Percentiles rank a stretch among this genome's conserved stretches.
These are phyloP conservation scores for Leptodactylus fuscus DNA, from an alignment of 2,113 vertebrate genomes.

Conservation along the genomic window DNA sequence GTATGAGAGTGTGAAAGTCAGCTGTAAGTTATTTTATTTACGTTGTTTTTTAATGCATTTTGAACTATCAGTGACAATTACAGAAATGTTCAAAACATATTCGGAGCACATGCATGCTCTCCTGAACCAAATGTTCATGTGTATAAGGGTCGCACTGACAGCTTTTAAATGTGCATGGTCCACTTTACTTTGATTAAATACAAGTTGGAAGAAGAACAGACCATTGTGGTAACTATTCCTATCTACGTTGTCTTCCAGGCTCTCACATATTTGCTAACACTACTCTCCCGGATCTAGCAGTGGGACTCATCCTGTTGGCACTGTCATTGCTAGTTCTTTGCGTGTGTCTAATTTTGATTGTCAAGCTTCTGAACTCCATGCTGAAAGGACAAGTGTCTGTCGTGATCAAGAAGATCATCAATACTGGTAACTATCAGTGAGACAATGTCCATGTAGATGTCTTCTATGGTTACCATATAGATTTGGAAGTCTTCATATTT, in stretches of 20 bases:
- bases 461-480: neutral
- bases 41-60: neutral
- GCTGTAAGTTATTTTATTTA: conserved; percentile 80
- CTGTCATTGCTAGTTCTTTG: conserved; percentile 86
- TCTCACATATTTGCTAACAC: conserved; percentile 80
- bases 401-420: conserved; percentile 95
- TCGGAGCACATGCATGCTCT: too few species aligned
- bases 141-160: too few species aligned
- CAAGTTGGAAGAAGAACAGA: neutral
- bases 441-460: neutral
- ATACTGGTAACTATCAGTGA: conserved; percentile 82
- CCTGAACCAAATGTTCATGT: too few species aligned
- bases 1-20: conserved; percentile 64
- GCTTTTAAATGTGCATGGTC: too few species aligned
- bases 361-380: conserved; percentile 95
- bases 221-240: neutral
- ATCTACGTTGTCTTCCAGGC: conserved; percentile 72
- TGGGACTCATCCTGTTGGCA: conserved; percentile 89
- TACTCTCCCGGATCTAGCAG: conserved; percentile 79
- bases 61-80: too few species aligned
- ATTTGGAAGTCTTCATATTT: neutral
- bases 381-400: conserved; percentile 90
- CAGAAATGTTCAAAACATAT: too few species aligned
- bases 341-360: conserved; percentile 89
- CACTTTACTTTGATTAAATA: neutral